These are phyloP conservation scores for Drosophila subsilvestris DNA, from an alignment of 2,888 invertebrate genomes.

Conservation along the genomic window DNA sequence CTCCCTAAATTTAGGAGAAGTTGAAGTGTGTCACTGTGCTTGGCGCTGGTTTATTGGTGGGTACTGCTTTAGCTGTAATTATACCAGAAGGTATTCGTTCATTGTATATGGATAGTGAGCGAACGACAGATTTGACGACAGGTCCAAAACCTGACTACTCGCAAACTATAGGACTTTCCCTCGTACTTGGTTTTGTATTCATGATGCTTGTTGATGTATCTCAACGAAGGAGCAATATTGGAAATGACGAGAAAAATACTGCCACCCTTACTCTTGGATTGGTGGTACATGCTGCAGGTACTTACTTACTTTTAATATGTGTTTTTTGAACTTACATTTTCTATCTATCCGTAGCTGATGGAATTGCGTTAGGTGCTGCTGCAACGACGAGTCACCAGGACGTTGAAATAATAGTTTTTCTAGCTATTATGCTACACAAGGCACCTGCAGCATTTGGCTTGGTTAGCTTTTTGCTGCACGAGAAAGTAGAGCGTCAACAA, in stretches of 20 bases:
- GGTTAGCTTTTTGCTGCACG: conserved; percentile 98
- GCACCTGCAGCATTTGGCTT: conserved; percentile 99
- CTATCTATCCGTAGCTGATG: conserved; percentile 89
- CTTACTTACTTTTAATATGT: not conserved
- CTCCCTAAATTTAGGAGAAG: conserved; percentile 89
- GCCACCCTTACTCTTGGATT: conserved; percentile 98
- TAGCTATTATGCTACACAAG: conserved; percentile 99
- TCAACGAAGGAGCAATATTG: conserved; percentile 84
- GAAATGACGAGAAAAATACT: conserved; percentile 91
- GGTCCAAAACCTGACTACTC: conserved; percentile 72
- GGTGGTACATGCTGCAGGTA: conserved; percentile 98
- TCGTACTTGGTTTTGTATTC: conserved; percentile 97
- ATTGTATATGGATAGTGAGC: conserved; percentile 85
- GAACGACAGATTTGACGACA: not conserved
- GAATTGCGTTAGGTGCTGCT: conserved; percentile 98
- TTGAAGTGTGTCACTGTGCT: conserved; percentile 96
- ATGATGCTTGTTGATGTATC: conserved; percentile 96
- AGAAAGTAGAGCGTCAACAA: conserved; percentile 93
- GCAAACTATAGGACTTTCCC: conserved; percentile 91
- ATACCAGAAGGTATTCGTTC: conserved; percentile 99
- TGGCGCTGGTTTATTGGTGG: conserved; percentile 98
- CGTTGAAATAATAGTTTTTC: conserved; percentile 98
- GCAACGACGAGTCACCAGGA: conserved; percentile 98
- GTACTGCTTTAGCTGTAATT: conserved; percentile 98
- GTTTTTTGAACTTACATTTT: not conserved